Percentiles rank a stretch among this genome's conserved stretches.
Evolutionary conservation across 2,113 vertebrate genomes (phyloP).

Genomic region (Corythornis vintsioides): DNA sequence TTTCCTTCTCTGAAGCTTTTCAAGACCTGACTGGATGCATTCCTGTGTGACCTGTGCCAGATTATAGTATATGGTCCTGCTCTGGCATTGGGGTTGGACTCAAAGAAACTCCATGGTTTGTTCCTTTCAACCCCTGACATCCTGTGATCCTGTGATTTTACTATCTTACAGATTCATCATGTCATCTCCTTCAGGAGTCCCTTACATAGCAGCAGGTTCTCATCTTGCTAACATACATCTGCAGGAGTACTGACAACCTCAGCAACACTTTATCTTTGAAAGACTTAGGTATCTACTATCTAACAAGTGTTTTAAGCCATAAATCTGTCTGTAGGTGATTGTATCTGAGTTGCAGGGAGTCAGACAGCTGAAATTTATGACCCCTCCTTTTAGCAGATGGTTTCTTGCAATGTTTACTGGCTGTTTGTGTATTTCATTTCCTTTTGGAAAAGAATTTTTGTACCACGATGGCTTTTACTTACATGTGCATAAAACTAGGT

Average conservation of each 20-base stretch:
- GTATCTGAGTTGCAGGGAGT: slow-evolving; percentile 15
- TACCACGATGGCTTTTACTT: background rate
- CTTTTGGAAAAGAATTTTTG: background rate
- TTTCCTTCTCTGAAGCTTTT: too few relatives aligned
- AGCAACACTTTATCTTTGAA: background rate
- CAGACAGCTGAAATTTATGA: slow-evolving; percentile 23
- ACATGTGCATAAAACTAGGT: background rate
- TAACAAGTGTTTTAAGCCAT: slow-evolving; percentile 31
- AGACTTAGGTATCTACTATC: background rate
- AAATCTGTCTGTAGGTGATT: slow-evolving; percentile 15
- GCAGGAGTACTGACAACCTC: background rate
- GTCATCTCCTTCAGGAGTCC: background rate
- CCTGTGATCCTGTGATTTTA: background rate
- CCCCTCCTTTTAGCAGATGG: background rate
- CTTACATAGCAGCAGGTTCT: background rate
- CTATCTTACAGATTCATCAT: background rate
- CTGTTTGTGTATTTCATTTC: slow-evolving; percentile 11
- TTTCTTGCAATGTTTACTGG: background rate
- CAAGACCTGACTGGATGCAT: too few relatives aligned
- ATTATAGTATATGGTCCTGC: too few relatives aligned
- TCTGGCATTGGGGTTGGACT: too few relatives aligned
- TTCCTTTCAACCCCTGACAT: too few relatives aligned
- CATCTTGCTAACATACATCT: background rate
- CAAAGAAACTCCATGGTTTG: too few relatives aligned
- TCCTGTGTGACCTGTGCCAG: too few relatives aligned